Conservation (phyloP, 2,113 vertebrate genomes). For the Clarias batrachus region DNA sequence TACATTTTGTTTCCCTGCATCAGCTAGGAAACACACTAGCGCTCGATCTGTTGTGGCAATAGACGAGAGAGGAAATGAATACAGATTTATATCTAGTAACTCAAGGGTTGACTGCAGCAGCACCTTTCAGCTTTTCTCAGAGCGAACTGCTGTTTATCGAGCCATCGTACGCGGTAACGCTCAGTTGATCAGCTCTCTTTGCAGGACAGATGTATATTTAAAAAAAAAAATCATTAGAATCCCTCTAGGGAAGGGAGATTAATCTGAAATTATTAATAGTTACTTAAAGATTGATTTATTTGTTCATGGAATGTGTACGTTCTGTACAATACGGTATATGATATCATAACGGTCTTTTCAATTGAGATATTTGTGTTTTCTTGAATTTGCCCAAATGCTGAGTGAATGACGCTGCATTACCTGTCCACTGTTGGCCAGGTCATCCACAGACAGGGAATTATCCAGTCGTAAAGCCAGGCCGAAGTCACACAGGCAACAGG, state of each 20-base stretch:
- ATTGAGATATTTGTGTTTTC: neutral
- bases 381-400: neutral
- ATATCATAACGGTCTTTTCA: too few relatives aligned
- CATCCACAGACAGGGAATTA: constrained; percentile 90
- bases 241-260: neutral
- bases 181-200: neutral
- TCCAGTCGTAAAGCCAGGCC: constrained; percentile 91
- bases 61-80: neutral
- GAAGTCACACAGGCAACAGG: constrained; percentile 96
- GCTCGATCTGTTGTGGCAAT: constrained; percentile 56
- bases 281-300: neutral
- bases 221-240: neutral
- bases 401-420: constrained; percentile 58
- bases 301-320: neutral
- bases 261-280: neutral
- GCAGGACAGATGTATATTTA: neutral
- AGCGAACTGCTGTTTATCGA: neutral
- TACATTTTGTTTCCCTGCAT: constrained; percentile 77
- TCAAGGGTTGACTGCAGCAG: neutral
- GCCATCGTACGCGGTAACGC: neutral
- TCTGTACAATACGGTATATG: neutral
- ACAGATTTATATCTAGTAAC: neutral
- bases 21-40: constrained; percentile 87
- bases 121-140: neutral
- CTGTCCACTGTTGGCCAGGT: constrained; percentile 97